A percentile compares a stretch with the other conserved stretches of the same genome.
Conservation (phyloP, 2,888 invertebrate species). For the Anodontia alba region DNA sequence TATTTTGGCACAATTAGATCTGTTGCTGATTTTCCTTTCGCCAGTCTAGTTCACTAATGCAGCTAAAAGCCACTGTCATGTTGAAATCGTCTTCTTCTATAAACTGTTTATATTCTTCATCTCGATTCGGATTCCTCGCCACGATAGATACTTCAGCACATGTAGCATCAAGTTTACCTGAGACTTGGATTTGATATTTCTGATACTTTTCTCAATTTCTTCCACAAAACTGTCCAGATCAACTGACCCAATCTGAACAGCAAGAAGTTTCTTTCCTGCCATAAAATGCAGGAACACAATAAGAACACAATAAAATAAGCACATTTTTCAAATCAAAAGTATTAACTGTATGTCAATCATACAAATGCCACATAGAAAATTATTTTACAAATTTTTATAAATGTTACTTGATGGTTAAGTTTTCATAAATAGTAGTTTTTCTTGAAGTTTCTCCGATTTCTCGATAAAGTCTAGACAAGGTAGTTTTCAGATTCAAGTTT, state of each 20-base stretch:
- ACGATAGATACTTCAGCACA: neutral
- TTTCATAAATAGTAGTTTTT: no score
- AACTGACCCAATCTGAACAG: no score
- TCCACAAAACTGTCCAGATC: neutral
- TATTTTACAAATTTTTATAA: no score
- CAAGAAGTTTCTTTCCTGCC: neutral
- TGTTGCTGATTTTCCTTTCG: neutral
- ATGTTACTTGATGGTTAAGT: no score
- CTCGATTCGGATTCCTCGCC: neutral
- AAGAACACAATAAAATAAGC: no score
- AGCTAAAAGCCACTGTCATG: neutral
- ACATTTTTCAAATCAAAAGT: no score
- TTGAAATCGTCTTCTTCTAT: neutral
- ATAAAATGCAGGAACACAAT: no score
- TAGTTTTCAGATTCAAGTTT: no score
- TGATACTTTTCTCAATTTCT: neutral
- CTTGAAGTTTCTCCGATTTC: no score
- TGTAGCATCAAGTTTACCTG: neutral
- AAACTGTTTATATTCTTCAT: conserved; percentile 5
- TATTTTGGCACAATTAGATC: neutral
- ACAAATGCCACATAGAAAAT: no score
- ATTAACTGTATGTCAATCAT: no score
- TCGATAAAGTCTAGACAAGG: no score
- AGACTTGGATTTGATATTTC: neutral
- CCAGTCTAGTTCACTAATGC: neutral